Evolutionary conservation across 2,113 vertebrate species (phyloP).

Genomic region (Numenius arquata): DNA sequence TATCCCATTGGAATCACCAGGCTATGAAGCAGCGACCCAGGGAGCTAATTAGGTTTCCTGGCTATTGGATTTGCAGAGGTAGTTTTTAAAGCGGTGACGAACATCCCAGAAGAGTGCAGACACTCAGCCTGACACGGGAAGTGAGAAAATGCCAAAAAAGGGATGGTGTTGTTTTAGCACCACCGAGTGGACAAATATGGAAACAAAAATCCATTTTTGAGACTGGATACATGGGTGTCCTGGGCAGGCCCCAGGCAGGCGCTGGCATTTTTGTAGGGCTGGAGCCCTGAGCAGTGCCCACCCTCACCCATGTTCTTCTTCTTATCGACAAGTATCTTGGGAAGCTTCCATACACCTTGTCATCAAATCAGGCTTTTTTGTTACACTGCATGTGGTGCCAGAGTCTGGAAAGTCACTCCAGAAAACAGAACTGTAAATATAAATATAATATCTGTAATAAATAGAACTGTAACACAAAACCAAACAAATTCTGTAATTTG

Average conservation of each 20-base stretch:
- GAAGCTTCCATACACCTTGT: background rate
- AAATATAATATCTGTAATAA: background rate
- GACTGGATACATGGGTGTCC: rapidly evolving
- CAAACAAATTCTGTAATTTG: background rate
- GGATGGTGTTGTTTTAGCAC: conserved; percentile 47
- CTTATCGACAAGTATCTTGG: background rate
- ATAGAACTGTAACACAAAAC: background rate
- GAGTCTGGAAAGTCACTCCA: background rate
- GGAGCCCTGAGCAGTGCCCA: background rate
- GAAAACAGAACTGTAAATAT: background rate
- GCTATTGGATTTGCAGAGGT: background rate
- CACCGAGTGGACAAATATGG: conserved; percentile 43
- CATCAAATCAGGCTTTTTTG: background rate
- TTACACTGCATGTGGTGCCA: rapidly evolving
- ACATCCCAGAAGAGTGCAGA: background rate
- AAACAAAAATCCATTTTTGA: background rate
- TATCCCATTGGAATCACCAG: background rate
- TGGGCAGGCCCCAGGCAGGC: background rate
- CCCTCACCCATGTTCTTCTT: background rate
- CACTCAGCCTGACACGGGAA: background rate
- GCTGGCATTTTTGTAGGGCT: background rate
- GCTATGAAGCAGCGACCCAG: background rate
- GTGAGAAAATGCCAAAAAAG: background rate
- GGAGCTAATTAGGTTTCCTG: background rate
- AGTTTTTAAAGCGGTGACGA: rapidly evolving